phyloP scores from a whole-genome alignment of 2,888 invertebrate genomes.

The Acanthoscelides obtectus region DNA sequence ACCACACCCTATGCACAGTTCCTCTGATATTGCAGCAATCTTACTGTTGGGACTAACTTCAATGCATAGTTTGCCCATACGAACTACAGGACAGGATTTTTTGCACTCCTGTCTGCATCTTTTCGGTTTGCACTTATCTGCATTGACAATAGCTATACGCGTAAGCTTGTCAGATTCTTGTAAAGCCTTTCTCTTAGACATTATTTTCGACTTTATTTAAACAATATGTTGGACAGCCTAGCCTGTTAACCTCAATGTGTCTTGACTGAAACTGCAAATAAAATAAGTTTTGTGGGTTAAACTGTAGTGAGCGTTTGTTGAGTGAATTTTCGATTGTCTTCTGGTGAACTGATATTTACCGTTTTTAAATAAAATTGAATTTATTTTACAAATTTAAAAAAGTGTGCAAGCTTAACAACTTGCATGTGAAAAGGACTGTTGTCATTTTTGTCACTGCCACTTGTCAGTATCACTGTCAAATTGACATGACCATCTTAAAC shows the following conservation, averaged over 20 bases:
- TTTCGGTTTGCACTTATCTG: conserved; percentile 98
- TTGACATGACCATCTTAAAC: no score
- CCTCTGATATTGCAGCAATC: conserved; percentile 95
- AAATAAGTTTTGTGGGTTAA: not conserved
- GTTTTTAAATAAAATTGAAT: not conserved
- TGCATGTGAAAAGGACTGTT: not conserved
- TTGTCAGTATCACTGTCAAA: not conserved
- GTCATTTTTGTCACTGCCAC: not conserved
- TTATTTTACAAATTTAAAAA: not conserved
- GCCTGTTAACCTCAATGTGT: conserved; percentile 26
- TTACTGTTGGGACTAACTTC: conserved; percentile 95
- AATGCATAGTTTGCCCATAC: conserved; percentile 99
- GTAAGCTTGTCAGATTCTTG: conserved; percentile 92
- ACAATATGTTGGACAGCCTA: conserved; percentile 18
- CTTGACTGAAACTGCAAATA: not conserved
- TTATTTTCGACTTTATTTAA: conserved; percentile 40
- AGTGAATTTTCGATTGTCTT: not conserved
- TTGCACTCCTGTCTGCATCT: conserved; percentile 99
- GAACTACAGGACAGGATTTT: conserved; percentile 95
- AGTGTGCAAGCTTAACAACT: not conserved
- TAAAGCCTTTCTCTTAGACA: conserved; percentile 66
- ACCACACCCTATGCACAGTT: conserved; percentile 98
- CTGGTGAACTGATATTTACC: not conserved
- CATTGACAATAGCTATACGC: conserved; percentile 95
- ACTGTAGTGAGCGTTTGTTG: not conserved